phyloP scores from a whole-genome alignment of 2,113 vertebrate genomes.

The Mesitornis unicolor region DNA sequence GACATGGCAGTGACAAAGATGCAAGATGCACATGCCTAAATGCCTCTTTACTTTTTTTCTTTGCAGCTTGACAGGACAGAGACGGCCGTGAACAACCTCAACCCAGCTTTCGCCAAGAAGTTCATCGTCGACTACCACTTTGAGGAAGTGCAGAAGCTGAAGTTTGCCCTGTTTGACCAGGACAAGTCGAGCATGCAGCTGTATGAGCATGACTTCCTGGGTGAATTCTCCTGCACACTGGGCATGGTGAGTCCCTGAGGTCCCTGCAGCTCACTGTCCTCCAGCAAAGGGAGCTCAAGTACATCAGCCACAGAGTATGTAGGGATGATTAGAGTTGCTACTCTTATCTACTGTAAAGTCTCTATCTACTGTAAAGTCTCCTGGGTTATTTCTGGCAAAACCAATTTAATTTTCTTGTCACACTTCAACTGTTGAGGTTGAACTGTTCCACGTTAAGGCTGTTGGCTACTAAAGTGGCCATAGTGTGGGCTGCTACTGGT shows the following conservation, averaged over 20 bases:
- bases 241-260: conserved; percentile 79
- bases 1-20: not conserved
- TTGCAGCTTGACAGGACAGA: conserved; percentile 90
- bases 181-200: conserved; percentile 93
- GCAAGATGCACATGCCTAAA: not conserved
- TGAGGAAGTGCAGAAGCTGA: conserved; percentile 95
- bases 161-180: conserved; percentile 95
- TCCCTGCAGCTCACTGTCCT: not conserved
- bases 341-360: not conserved
- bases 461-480: not conserved
- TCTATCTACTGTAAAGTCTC: not conserved
- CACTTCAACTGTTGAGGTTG: not conserved
- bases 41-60: not conserved
- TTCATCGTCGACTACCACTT: conserved; percentile 95
- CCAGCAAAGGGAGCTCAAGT: not conserved
- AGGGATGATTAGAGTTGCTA: not conserved
- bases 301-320: not conserved
- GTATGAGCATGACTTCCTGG: conserved; percentile 95
- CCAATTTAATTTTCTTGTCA: not conserved
- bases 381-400: not conserved
- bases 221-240: conserved; percentile 91
- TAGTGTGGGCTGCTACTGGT: not conserved
- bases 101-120: conserved; percentile 94
- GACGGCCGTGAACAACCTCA: conserved; percentile 94
- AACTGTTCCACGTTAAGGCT: accelerated